Evolutionary conservation across 2,888 invertebrate genomes (phyloP).

Genomic region (Prosapia bicincta): DNA sequence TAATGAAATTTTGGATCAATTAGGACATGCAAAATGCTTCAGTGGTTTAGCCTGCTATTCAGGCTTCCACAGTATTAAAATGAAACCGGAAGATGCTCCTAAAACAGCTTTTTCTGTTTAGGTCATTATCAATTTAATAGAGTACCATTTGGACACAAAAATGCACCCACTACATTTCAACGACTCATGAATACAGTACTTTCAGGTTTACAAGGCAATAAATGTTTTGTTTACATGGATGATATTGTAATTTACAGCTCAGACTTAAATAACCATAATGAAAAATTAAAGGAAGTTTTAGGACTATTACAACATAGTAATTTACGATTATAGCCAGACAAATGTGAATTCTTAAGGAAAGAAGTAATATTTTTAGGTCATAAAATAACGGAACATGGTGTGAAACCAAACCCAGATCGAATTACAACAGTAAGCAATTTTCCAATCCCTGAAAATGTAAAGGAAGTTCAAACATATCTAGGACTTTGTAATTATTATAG

Average conservation of each 20-base stretch:
- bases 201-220: neutral
- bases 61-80: constrained; percentile 26
- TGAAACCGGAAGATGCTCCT: constrained; percentile 12
- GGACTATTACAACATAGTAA: constrained; percentile 18
- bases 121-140: constrained; percentile 18
- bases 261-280: constrained; percentile 18
- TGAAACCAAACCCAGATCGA: constrained; percentile 24
- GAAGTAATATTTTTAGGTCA: constrained; percentile 29
- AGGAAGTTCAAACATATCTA: too few species aligned
- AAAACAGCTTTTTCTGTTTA: constrained; percentile 25
- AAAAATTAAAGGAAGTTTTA: constrained; percentile 17
- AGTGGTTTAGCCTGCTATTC: constrained; percentile 9
- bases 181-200: constrained; percentile 27
- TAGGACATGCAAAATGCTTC: constrained; percentile 23
- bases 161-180: constrained; percentile 19
- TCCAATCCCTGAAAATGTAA: too few species aligned
- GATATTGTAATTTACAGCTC: constrained; percentile 23
- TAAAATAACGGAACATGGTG: constrained; percentile 18
- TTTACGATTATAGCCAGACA: constrained; percentile 25
- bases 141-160: constrained; percentile 21
- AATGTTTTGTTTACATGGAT: too few species aligned
- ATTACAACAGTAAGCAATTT: neutral
- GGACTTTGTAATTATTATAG: too few species aligned
- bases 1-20: constrained; percentile 8
- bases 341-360: constrained; percentile 22